These are phyloP conservation scores for Cantharis rufa DNA, from an alignment of 2,888 invertebrate genomes.

Conservation along the genomic window DNA sequence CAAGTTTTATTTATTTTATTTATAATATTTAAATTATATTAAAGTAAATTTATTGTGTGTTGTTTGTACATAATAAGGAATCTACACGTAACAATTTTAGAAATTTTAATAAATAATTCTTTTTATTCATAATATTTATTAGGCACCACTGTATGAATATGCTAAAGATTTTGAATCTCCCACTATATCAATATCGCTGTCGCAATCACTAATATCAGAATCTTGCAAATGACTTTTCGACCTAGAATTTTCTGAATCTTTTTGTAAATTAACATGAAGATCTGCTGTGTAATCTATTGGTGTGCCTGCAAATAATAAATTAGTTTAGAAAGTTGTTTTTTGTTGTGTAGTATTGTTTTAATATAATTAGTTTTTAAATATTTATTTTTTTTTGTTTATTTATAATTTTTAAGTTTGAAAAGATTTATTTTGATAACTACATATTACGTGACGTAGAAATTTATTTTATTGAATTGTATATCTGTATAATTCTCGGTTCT, in stretches of 20 bases:
- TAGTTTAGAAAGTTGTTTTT: background rate
- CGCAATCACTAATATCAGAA: conserved; percentile 62
- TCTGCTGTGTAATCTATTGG: conserved; percentile 29
- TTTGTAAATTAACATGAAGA: conserved; percentile 36
- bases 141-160: conserved; percentile 40
- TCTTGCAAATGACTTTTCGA: conserved; percentile 41
- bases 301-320: background rate
- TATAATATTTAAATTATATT: background rate
- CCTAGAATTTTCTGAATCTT: conserved; percentile 5
- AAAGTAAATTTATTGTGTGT: background rate
- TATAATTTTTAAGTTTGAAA: too few relatives aligned
- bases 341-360: too few relatives aligned
- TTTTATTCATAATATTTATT: conserved; percentile 14
- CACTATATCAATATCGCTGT: conserved; percentile 66
- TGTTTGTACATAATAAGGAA: background rate
- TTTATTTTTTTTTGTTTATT: too few relatives aligned
- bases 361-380: too few relatives aligned
- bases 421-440: too few relatives aligned
- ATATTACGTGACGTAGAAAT: too few relatives aligned
- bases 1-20: background rate
- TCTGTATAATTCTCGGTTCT: background rate
- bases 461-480: background rate
- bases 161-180: conserved; percentile 55
- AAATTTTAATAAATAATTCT: background rate
- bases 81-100: background rate